Evolutionary conservation across 2,113 vertebrate genomes (phyloP).

Genomic region (Pongo pygmaeus): DNA sequence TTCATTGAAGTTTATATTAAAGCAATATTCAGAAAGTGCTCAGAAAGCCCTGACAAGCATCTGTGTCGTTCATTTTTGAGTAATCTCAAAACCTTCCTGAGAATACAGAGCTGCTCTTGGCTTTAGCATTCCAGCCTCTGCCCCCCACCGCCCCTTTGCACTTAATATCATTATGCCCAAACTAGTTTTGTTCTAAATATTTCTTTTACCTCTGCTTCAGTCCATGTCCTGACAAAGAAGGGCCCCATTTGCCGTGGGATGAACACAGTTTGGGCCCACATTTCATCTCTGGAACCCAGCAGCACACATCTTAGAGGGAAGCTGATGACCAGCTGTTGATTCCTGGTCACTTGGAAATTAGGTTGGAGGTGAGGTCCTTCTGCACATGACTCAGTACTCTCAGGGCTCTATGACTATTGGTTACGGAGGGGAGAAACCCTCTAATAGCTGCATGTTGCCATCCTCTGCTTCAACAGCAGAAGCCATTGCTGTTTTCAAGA

Average conservation of each 20-base stretch:
- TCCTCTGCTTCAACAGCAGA: background rate
- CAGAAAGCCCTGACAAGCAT: background rate
- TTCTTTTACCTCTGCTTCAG: background rate
- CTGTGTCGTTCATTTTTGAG: background rate
- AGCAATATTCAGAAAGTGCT: background rate
- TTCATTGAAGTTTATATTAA: background rate
- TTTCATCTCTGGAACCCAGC: background rate
- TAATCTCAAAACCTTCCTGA: background rate
- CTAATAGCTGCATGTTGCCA: background rate
- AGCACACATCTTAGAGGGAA: background rate
- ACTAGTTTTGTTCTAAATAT: background rate
- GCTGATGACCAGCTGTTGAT: background rate
- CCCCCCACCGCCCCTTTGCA: background rate
- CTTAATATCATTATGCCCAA: background rate
- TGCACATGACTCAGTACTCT: background rate
- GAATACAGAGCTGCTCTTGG: background rate
- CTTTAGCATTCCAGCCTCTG: background rate
- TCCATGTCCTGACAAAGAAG: background rate
- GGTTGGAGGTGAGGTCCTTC: background rate
- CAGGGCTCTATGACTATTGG: background rate
- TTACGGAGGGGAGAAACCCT: background rate
- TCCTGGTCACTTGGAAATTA: background rate
- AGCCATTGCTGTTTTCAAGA: background rate
- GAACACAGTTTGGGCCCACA: background rate
- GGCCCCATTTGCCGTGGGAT: background rate